These are phyloP conservation scores for Lithosia quadra DNA, from an alignment of 2,888 invertebrate species.

Conservation along the genomic window DNA sequence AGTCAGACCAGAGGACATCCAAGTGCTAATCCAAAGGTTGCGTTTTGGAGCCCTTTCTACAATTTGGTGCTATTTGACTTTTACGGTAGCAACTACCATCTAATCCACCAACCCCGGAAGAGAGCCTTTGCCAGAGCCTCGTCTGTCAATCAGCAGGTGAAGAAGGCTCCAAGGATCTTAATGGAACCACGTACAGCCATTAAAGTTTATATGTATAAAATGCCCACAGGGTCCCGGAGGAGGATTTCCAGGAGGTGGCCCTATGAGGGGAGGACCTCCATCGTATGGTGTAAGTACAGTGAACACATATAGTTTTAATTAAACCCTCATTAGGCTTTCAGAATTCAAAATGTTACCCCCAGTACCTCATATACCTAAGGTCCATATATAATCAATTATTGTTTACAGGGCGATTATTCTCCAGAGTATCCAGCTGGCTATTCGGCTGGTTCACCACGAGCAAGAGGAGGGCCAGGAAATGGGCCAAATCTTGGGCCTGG, in stretches of 20 bases:
- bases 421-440: background rate
- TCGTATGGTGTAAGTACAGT: background rate
- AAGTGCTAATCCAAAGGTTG: too few species aligned
- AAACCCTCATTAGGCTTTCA: too few species aligned
- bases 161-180: too few species aligned
- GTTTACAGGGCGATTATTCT: constrained; percentile 10
- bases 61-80: too few species aligned
- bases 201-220: background rate
- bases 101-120: rapidly evolving
- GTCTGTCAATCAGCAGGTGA: background rate
- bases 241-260: background rate
- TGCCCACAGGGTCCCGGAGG: background rate
- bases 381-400: background rate
- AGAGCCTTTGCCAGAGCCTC: background rate
- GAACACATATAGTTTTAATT: background rate
- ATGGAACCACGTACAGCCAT: too few species aligned
- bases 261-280: background rate
- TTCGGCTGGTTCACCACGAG: background rate
- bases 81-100: too few species aligned
- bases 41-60: too few species aligned
- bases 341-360: too few species aligned
- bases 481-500: background rate
- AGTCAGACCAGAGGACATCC: too few species aligned
- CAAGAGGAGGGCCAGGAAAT: background rate
- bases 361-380: too few species aligned